Percentiles rank a stretch among this genome's conserved stretches.
These are phyloP conservation scores for Sylvilagus bachmani DNA, from an alignment of 2,113 vertebrate genomes.

Conservation along the genomic window DNA sequence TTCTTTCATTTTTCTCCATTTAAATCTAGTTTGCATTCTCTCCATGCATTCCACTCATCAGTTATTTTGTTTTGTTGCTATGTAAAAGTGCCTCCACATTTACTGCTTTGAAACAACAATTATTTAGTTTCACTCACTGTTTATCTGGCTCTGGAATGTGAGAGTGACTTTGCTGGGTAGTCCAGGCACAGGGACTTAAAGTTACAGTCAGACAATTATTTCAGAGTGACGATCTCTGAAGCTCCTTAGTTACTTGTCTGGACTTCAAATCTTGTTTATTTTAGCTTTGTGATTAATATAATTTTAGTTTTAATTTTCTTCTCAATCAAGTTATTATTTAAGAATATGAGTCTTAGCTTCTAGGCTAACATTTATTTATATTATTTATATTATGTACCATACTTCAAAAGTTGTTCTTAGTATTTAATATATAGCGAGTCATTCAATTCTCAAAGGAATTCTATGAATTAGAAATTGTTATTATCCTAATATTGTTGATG, in stretches of 20 bases:
- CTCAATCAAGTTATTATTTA: not conserved
- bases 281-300: not conserved
- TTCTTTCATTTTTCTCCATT: not conserved
- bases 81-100: not conserved
- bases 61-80: not conserved
- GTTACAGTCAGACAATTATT: not conserved
- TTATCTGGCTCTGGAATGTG: not conserved
- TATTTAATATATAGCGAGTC: not conserved
- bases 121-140: not conserved
- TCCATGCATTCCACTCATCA: not conserved
- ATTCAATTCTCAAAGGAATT: not conserved
- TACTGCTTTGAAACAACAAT: not conserved
- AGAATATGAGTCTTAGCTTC: not conserved
- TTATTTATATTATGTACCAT: not conserved
- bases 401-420: not conserved
- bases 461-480: not conserved
- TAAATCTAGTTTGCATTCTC: not conserved
- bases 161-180: accelerated
- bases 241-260: not conserved
- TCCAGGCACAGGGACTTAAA: not conserved
- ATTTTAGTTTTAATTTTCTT: slow-evolving; percentile 4
- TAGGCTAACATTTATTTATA: not conserved
- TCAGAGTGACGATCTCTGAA: not conserved
- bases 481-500: not conserved
- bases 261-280: not conserved